phyloP scores from a whole-genome alignment of 2,113 vertebrate species.

The Rhinichthys klamathensis region DNA sequence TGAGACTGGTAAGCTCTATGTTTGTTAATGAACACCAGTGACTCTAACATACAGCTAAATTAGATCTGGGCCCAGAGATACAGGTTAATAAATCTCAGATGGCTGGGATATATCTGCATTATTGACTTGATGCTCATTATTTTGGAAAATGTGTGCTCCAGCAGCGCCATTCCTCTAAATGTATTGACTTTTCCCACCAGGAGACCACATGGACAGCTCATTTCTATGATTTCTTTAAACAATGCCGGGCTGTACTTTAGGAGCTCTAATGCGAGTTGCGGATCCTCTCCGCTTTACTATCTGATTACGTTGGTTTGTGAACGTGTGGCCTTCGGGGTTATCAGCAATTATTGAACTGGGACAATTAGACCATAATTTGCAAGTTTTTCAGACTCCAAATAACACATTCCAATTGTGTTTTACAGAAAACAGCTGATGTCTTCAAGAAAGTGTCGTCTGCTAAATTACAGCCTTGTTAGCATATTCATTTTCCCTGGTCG shows the following conservation, averaged over 20 bases:
- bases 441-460: constrained; percentile 32
- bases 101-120: constrained; percentile 46
- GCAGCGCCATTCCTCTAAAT: constrained; percentile 26
- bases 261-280: background rate
- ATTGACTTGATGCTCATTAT: constrained; percentile 52
- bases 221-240: constrained; percentile 38
- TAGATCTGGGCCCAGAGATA: constrained; percentile 39
- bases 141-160: constrained; percentile 49
- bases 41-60: constrained; percentile 25
- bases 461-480: constrained; percentile 46
- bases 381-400: constrained; percentile 28
- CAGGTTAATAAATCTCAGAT: constrained; percentile 45
- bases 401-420: constrained; percentile 50
- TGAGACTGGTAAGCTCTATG: constrained; percentile 30
- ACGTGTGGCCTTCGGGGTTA: constrained; percentile 4
- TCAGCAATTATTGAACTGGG: constrained; percentile 34
- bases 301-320: constrained; percentile 17
- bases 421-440: constrained; percentile 53
- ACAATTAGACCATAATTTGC: constrained; percentile 40
- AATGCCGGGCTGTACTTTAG: constrained; percentile 21
- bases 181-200: constrained; percentile 49
- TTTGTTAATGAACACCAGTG: constrained; percentile 51
- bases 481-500: constrained; percentile 48
- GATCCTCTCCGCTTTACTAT: background rate
- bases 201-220: constrained; percentile 16